phyloP scores from a whole-genome alignment of 1,140 invertebrate genomes.

The Nautilus pompilius region DNA sequence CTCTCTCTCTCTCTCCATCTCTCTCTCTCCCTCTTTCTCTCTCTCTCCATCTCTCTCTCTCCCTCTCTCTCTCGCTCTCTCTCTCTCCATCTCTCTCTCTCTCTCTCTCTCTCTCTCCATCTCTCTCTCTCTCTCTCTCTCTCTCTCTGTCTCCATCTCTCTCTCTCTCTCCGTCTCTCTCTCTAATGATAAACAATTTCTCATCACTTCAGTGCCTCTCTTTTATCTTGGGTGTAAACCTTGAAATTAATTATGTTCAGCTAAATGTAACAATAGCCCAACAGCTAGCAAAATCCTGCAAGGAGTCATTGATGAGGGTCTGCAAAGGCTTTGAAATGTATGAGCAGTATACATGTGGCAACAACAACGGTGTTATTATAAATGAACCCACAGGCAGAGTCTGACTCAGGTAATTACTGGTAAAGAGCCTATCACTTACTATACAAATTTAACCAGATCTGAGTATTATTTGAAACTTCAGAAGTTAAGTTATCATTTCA shows the following conservation, averaged over 20 bases:
- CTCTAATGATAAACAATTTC: too few relatives aligned
- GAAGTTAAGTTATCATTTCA: too few relatives aligned
- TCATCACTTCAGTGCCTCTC: too few relatives aligned
- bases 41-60: constrained; percentile 2
- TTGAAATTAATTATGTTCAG: too few relatives aligned
- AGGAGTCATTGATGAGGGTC: too few relatives aligned
- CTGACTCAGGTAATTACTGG: constrained; percentile 6
- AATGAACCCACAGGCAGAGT: neutral
- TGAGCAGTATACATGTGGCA: neutral
- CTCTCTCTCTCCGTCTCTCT: too few relatives aligned
- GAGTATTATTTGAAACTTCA: too few relatives aligned
- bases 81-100: neutral
- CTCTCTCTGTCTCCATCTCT: neutral
- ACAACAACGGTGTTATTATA: neutral
- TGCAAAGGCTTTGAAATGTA: too few relatives aligned
- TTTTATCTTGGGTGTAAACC: too few relatives aligned
- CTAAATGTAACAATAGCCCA: neutral
- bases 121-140: neutral
- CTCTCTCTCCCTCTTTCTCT: neutral
- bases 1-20: too few relatives aligned
- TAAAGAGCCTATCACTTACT: neutral
- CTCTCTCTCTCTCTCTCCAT: neutral
- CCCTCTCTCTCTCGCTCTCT: neutral
- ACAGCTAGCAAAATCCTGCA: too few relatives aligned
- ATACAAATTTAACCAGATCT: neutral